These are phyloP conservation scores for Amniataba percoides DNA, from an alignment of 2,797 vertebrate genomes.

Conservation along the genomic window DNA sequence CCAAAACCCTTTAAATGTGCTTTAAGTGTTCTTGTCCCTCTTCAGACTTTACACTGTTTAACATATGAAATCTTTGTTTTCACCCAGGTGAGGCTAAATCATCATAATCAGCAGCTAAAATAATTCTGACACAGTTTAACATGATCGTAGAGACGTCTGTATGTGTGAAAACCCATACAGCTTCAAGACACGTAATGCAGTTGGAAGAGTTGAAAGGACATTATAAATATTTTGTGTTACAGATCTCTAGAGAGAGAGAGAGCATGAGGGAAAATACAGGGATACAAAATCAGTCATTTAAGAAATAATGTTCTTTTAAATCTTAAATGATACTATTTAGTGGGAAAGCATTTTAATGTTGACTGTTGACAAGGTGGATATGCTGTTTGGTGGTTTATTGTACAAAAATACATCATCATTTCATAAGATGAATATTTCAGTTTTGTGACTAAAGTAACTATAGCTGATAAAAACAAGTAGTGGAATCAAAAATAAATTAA, in stretches of 20 bases:
- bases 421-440: neutral
- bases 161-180: neutral
- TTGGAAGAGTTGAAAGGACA: neutral
- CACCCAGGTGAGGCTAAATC: constrained; percentile 18
- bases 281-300: neutral
- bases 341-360: neutral
- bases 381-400: neutral
- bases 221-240: neutral
- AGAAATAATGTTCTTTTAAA: neutral
- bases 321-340: neutral
- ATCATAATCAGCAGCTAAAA: neutral
- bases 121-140: neutral
- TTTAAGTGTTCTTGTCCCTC: neutral
- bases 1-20: neutral
- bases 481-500: neutral
- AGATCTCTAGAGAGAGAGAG: neutral
- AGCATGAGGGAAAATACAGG: neutral
- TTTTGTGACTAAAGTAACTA: neutral
- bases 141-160: neutral
- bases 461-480: neutral
- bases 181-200: neutral
- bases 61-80: constrained; percentile 16
- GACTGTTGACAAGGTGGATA: neutral
- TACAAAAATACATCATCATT: neutral
- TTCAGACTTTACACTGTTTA: neutral